A percentile compares a stretch with the other conserved stretches of the same genome.
Evolutionary conservation across 2,797 vertebrate species (phyloP).

Genomic region (Peromyscus attwateri): DNA sequence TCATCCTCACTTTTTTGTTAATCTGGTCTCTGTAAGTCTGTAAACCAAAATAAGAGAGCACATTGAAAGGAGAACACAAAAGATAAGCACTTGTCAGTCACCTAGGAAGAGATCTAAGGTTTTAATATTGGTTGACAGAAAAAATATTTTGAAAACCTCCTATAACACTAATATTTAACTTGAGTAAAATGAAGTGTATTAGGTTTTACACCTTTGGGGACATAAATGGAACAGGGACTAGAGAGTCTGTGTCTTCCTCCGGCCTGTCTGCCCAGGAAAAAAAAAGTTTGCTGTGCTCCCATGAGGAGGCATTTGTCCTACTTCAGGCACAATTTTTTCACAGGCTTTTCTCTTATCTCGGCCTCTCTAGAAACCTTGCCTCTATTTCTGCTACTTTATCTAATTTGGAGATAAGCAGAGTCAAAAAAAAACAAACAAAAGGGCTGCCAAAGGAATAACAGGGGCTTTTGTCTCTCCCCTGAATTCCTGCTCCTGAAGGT

Average conservation of each 20-base stretch:
- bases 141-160: slow-evolving; percentile 38
- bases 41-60: background rate
- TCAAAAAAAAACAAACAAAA: slow-evolving; percentile 58
- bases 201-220: background rate
- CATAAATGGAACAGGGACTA: background rate
- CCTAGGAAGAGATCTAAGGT: background rate
- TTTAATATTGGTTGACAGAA: background rate
- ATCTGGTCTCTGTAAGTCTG: slow-evolving; percentile 1
- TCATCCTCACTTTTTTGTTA: background rate
- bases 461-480: slow-evolving; percentile 61
- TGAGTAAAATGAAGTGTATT: slow-evolving; percentile 29
- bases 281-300: background rate
- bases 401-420: slow-evolving; percentile 75
- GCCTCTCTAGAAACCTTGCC: slow-evolving; percentile 14
- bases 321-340: slow-evolving; percentile 39
- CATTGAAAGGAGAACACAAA: background rate
- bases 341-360: slow-evolving; percentile 57
- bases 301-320: background rate
- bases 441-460: slow-evolving; percentile 42
- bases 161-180: background rate
- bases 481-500: slow-evolving; percentile 16
- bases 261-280: background rate
- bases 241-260: background rate
- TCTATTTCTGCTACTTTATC: slow-evolving; percentile 76
- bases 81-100: background rate